Conservation (phyloP, 2,797 vertebrate species). For the Allobates femoralis region DNA sequence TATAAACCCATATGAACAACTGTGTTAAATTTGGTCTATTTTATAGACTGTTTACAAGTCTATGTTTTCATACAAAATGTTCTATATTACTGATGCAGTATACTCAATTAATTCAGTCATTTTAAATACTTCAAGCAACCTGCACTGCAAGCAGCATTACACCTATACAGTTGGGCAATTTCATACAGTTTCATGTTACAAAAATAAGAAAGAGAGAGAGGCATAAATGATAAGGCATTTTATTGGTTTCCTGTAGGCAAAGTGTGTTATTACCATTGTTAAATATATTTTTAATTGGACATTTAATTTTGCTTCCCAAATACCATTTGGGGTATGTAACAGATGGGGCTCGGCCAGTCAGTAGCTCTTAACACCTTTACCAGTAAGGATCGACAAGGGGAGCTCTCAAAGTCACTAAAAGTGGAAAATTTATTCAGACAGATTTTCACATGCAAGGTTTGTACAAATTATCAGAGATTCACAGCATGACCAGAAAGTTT, state of each 20-base stretch:
- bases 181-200: slow-evolving; percentile 6
- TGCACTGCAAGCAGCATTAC: neutral
- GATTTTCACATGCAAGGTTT: slow-evolving; percentile 60
- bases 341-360: slow-evolving; percentile 19
- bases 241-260: slow-evolving; percentile 35
- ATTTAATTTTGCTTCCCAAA: slow-evolving; percentile 24
- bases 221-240: slow-evolving; percentile 42
- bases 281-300: slow-evolving; percentile 31
- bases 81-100: neutral
- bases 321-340: slow-evolving; percentile 28
- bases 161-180: neutral
- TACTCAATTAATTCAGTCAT: neutral
- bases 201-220: slow-evolving; percentile 37
- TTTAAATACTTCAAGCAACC: neutral
- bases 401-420: slow-evolving; percentile 40
- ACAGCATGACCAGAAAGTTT: slow-evolving; percentile 47
- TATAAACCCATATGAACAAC: too few species aligned
- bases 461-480: slow-evolving; percentile 53
- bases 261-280: slow-evolving; percentile 25
- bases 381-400: slow-evolving; percentile 40
- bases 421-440: slow-evolving; percentile 54
- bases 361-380: slow-evolving; percentile 43
- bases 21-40: too few species aligned
- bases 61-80: neutral
- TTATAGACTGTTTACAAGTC: too few species aligned